Conservation (phyloP, 2,797 vertebrate species). For the Carduelis carduelis region DNA sequence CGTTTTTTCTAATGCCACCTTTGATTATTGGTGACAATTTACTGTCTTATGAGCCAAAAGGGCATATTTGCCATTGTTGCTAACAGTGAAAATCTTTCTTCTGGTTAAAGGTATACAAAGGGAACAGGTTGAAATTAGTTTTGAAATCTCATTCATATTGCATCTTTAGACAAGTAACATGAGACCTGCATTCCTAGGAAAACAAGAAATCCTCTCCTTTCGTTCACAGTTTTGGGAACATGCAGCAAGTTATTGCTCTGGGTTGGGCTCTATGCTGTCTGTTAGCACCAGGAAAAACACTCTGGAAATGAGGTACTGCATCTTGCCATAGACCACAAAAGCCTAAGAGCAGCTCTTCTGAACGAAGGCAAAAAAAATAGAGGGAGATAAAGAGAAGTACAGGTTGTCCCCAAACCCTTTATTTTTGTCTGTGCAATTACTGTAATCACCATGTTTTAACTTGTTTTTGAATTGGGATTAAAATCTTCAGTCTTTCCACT, state of each 20-base stretch:
- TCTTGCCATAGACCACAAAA: not conserved
- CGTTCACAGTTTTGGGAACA: not conserved
- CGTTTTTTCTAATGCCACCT: not conserved
- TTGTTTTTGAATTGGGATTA: not conserved
- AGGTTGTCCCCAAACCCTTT: not conserved
- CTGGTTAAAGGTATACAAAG: not conserved
- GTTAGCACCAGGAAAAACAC: not conserved
- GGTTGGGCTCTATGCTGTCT: not conserved
- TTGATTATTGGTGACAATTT: not conserved
- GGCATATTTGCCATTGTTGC: not conserved
- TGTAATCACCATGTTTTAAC: not conserved
- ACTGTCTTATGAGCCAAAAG: not conserved
- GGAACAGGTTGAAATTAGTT: not conserved
- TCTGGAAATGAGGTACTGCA: not conserved
- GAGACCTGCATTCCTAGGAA: not conserved
- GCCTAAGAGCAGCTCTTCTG: not conserved
- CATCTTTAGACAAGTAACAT: not conserved
- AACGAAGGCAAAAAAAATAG: not conserved
- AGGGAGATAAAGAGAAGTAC: not conserved
- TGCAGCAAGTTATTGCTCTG: not conserved
- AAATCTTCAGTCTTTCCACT: not conserved
- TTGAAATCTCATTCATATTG: not conserved
- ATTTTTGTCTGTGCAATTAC: not conserved
- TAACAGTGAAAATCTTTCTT: not conserved
- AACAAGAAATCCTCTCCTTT: constrained; percentile 9